A percentile compares a stretch with the other conserved stretches of the same genome.
Conservation (phyloP, 1,140 invertebrate species). For the Riptortus pedestris region DNA sequence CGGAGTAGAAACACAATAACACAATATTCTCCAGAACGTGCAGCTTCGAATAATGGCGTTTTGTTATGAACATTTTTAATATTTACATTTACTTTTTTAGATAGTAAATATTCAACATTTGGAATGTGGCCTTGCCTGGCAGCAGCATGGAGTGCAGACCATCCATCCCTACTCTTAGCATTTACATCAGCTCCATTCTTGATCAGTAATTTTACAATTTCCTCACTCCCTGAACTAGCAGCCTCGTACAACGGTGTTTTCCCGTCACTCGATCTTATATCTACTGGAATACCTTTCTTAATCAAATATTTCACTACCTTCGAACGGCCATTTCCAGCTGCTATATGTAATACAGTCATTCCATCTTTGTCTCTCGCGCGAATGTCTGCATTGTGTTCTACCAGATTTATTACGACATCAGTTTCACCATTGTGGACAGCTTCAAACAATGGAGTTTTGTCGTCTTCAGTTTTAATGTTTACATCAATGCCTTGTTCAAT, state of each 20-base stretch:
- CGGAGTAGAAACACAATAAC: no score
- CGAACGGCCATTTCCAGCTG: neutral
- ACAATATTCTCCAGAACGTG: no score
- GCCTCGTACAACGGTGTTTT: neutral
- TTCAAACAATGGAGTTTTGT: neutral
- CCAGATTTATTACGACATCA: neutral
- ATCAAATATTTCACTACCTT: neutral
- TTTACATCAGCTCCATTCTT: neutral
- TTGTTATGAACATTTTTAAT: neutral
- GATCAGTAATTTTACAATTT: neutral
- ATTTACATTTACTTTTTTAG: neutral
- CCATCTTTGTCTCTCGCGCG: neutral
- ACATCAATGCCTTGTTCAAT: neutral
- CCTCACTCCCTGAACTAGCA: neutral
- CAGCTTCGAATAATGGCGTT: no score
- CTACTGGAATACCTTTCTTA: neutral
- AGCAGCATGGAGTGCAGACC: neutral
- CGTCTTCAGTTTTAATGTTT: neutral
- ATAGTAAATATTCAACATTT: neutral
- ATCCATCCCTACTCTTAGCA: neutral
- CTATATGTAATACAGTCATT: neutral
- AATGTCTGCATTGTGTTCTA: neutral
- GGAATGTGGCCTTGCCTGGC: neutral
- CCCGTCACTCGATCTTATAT: neutral
- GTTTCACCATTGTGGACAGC: neutral